Evolutionary conservation across 2,888 invertebrate genomes (phyloP).

Genomic region (Hydraecia micacea): DNA sequence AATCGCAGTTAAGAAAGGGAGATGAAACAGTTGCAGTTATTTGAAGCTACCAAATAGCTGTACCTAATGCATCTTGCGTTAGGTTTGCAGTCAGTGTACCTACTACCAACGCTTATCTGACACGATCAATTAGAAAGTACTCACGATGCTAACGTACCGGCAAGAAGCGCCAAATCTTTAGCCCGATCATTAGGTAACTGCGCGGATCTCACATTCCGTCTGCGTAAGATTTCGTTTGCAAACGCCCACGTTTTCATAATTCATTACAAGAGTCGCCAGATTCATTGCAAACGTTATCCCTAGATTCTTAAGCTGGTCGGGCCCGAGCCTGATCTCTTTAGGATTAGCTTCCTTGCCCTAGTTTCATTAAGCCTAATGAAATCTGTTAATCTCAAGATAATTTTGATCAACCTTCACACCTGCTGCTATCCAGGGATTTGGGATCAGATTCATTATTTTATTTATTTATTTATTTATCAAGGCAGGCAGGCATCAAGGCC

Average conservation of each 20-base stretch:
- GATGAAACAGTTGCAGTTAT: neutral
- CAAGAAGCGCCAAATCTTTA: constrained; percentile 36
- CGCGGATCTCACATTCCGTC: constrained; percentile 36
- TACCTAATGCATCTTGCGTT: constrained; percentile 5
- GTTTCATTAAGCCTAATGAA: constrained; percentile 11
- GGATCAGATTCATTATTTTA: neutral
- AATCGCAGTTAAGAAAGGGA: neutral
- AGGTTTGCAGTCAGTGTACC: constrained; percentile 12
- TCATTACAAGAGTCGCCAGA: neutral
- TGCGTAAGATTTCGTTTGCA: neutral
- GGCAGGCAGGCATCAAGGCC: too few relatives aligned
- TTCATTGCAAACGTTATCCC: constrained; percentile 2
- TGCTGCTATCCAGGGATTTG: too few relatives aligned
- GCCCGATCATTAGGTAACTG: constrained; percentile 44
- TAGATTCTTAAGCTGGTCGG: constrained; percentile 4
- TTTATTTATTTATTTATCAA: too few relatives aligned
- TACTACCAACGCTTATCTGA: constrained; percentile 37
- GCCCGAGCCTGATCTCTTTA: neutral
- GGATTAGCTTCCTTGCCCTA: constrained; percentile 9
- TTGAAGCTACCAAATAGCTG: neutral
- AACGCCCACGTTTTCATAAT: constrained; percentile 6
- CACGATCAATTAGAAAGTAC: constrained; percentile 58
- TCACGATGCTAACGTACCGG: constrained; percentile 19
- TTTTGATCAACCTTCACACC: neutral
- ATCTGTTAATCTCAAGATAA: neutral